These are phyloP conservation scores for Tiaroga cobitis DNA, from an alignment of 2,797 vertebrate species.

Conservation along the genomic window DNA sequence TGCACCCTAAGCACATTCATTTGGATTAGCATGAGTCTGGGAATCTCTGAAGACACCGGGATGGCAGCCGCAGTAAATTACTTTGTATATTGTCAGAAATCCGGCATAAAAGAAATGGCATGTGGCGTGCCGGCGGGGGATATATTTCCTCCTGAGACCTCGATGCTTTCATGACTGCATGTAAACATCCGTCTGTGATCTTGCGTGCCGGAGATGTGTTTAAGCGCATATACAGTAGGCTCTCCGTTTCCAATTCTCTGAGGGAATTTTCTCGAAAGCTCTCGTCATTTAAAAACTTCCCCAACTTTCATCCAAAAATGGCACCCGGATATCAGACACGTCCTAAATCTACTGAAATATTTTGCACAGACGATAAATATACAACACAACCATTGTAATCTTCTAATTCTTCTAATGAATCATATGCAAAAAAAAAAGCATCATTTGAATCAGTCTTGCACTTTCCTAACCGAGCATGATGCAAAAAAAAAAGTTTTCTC, in stretches of 20 bases:
- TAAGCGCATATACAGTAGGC: neutral
- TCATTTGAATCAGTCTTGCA: neutral
- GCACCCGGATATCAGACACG: neutral
- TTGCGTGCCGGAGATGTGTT: neutral
- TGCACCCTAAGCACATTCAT: constrained; percentile 43
- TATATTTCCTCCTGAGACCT: neutral
- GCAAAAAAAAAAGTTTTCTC: too few species aligned
- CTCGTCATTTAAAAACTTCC: neutral
- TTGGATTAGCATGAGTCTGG: constrained; percentile 48
- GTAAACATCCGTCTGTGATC: constrained; percentile 23
- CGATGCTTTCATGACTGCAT: neutral
- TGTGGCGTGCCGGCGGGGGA: neutral
- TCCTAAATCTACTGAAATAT: neutral
- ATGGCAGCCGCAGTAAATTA: constrained; percentile 46
- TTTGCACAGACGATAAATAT: neutral
- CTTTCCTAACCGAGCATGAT: too few species aligned
- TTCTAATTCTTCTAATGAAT: neutral
- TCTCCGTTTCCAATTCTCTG: neutral
- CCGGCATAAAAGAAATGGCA: constrained; percentile 6
- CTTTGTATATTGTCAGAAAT: constrained; percentile 42
- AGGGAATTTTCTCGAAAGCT: neutral
- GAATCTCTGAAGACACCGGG: constrained; percentile 44
- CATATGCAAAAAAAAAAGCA: neutral
- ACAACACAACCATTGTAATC: neutral
- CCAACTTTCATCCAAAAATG: neutral